phyloP scores from a whole-genome alignment of 1,140 invertebrate species.

The Sarcophaga bullata region DNA sequence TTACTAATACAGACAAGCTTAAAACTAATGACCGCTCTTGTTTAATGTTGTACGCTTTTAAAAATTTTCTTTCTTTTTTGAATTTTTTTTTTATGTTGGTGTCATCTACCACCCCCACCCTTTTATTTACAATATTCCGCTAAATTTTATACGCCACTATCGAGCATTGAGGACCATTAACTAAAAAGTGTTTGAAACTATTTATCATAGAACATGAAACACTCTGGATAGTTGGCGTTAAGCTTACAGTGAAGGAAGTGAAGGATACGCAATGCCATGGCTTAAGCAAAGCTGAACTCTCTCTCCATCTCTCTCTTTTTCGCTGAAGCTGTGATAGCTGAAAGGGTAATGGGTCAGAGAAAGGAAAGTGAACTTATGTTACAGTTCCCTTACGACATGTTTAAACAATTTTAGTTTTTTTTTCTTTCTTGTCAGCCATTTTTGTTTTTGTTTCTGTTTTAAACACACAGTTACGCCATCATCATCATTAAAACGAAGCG shows the following conservation, averaged over 20 bases:
- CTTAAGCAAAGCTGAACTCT: background rate
- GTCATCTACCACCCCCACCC: background rate
- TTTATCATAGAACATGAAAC: conserved; percentile 14
- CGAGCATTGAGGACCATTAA: conserved; percentile 7
- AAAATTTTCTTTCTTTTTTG: background rate
- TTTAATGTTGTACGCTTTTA: background rate
- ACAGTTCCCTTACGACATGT: background rate
- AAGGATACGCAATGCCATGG: background rate
- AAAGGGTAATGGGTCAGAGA: too few relatives aligned
- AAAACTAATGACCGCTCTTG: conserved; percentile 29
- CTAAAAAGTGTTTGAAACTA: conserved; percentile 33
- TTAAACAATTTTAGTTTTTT: conserved; percentile 12
- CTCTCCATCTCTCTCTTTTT: too few relatives aligned
- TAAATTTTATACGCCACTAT: background rate
- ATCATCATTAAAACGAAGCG: conserved; percentile 1
- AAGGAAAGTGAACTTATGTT: background rate
- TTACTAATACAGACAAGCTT: conserved; percentile 19
- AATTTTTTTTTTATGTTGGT: background rate
- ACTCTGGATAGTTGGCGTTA: background rate
- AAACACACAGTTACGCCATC: background rate
- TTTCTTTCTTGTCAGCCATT: background rate
- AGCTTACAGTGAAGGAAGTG: background rate
- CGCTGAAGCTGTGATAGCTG: too few relatives aligned
- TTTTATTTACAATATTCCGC: background rate
- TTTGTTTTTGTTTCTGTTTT: conserved; percentile 17